Conservation (phyloP, 2,888 invertebrate species). For the Mechanitis messenoides region DNA sequence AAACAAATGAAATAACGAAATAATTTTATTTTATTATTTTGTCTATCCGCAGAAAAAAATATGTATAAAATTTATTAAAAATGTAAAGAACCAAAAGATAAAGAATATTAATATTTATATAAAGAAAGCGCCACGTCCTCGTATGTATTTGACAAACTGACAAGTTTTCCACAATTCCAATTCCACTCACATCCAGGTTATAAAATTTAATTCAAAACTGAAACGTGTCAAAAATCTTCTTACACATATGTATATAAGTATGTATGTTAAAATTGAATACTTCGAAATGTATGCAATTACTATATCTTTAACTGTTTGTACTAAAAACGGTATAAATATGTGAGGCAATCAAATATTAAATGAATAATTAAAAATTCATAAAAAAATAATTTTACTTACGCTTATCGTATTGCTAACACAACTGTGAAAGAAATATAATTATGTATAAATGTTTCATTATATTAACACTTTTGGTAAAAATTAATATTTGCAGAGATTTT, state of each 20-base stretch:
- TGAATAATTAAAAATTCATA: slow-evolving; percentile 1
- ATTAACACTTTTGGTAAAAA: slow-evolving; percentile 11
- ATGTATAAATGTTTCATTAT: slow-evolving; percentile 12
- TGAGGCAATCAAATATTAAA: background rate
- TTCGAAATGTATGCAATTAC: background rate
- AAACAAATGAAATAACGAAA: too few relatives aligned
- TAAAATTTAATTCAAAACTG: slow-evolving; percentile 2
- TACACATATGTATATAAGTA: background rate
- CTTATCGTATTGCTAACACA: background rate
- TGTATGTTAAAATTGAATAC: background rate
- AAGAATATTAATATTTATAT: background rate
- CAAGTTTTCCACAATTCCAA: slow-evolving; percentile 1
- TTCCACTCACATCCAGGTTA: slow-evolving; percentile 2
- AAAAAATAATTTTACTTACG: background rate
- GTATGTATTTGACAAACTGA: slow-evolving; percentile 1
- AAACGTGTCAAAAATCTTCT: background rate
- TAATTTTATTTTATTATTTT: too few relatives aligned
- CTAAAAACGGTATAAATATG: background rate
- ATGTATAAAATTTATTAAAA: too few relatives aligned
- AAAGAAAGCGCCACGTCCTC: background rate
- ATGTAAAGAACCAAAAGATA: too few relatives aligned
- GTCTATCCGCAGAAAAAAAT: too few relatives aligned
- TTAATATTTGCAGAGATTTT: slow-evolving; percentile 44
- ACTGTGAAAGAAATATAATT: slow-evolving; percentile 6
- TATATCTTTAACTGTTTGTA: background rate